Percentiles rank a stretch among this genome's conserved stretches.
These are phyloP conservation scores for Pristionchus fissidentatus DNA, from an alignment of 2,888 invertebrate genomes.

Conservation along the genomic window DNA sequence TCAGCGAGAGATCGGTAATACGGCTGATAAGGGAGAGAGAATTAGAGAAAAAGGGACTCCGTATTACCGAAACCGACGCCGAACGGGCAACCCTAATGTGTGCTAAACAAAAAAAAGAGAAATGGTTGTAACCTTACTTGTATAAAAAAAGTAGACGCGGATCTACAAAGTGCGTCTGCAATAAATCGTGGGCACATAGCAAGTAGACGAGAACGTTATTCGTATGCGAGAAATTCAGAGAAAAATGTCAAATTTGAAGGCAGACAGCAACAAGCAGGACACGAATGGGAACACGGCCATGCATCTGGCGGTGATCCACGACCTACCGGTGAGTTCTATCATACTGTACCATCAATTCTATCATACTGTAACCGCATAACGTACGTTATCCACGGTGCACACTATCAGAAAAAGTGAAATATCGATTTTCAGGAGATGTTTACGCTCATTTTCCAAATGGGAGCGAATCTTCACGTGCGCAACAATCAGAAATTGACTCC, in stretches of 20 bases:
- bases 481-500: slow-evolving; percentile 91
- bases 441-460: slow-evolving; percentile 93
- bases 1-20: no score
- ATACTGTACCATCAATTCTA: neutral
- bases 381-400: neutral
- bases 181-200: no score
- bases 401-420: neutral
- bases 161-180: no score
- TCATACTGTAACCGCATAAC: neutral
- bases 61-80: no score
- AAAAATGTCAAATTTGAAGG: slow-evolving; percentile 76
- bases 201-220: no score
- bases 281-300: slow-evolving; percentile 97
- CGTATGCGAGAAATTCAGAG: no score
- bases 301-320: slow-evolving; percentile 95
- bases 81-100: no score
- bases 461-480: slow-evolving; percentile 87
- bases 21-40: no score
- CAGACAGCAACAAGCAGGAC: slow-evolving; percentile 93
- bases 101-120: no score
- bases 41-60: no score
- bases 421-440: slow-evolving; percentile 81
- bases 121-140: no score
- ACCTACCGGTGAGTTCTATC: slow-evolving; percentile 83
- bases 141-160: no score